A percentile compares a stretch with the other conserved stretches of the same genome.
Evolutionary conservation across 2,113 vertebrate genomes (phyloP).

Genomic region (Rhynchomys soricoides): DNA sequence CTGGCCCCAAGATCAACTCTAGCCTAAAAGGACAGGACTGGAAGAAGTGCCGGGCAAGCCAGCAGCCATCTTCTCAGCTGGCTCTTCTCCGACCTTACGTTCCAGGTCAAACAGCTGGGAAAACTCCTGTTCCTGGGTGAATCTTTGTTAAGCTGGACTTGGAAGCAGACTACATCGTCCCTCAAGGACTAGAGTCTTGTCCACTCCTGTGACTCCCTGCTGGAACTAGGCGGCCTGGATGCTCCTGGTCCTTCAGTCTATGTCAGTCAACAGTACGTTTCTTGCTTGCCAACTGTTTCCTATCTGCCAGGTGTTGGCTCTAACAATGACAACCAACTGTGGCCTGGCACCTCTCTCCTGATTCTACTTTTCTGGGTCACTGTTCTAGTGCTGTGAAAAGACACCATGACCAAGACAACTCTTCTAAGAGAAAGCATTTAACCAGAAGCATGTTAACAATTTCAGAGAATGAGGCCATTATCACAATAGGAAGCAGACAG

Average conservation of each 20-base stretch:
- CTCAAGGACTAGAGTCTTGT: neutral
- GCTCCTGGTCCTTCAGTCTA: neutral
- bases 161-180: neutral
- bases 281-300: neutral
- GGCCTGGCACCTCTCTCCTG: neutral
- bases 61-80: neutral
- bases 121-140: neutral
- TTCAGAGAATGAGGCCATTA: neutral
- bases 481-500: neutral
- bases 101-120: neutral
- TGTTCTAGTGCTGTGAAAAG: neutral
- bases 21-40: neutral
- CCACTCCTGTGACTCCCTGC: neutral
- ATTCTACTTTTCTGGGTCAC: neutral
- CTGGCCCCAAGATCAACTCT: neutral
- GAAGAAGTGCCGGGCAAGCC: neutral
- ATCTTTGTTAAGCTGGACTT: neutral
- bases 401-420: neutral
- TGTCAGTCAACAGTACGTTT: neutral
- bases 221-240: neutral
- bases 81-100: neutral
- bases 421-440: neutral
- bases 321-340: neutral
- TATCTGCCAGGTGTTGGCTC: neutral
- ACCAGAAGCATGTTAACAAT: neutral